Evolutionary conservation across 64 coral and sea anemone species (phyloP).

Genomic region (Dendronephthya gigantea): DNA sequence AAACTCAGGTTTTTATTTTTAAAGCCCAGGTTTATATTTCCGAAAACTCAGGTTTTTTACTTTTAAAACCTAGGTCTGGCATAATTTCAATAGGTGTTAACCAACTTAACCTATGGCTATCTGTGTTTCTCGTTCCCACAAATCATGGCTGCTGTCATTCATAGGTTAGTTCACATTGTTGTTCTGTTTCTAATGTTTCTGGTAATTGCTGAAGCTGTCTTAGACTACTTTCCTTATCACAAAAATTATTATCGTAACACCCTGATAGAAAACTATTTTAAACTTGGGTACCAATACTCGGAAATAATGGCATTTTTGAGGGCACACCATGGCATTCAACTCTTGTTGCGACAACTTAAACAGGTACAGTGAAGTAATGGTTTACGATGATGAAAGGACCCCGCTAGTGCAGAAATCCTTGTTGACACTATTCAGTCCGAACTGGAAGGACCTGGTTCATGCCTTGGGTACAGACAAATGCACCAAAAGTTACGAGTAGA

Average conservation of each 20-base stretch:
- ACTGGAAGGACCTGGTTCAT: neutral
- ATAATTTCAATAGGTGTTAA: neutral
- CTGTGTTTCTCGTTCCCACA: neutral
- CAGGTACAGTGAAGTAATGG: neutral
- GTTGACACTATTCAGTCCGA: neutral
- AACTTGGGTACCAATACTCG: conserved; percentile 1
- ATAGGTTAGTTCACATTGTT: neutral
- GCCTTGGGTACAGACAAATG: conserved; percentile 34
- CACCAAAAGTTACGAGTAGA: conserved; percentile 18
- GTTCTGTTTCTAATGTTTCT: neutral
- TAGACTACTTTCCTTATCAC: neutral
- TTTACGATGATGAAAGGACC: conserved; percentile 7
- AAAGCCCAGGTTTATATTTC: neutral
- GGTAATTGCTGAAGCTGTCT: neutral
- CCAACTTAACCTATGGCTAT: too few relatives aligned
- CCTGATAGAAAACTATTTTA: conserved; percentile 18
- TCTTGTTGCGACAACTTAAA: conserved; percentile 29
- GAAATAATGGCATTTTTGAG: conserved; percentile 23
- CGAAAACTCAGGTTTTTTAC: neutral
- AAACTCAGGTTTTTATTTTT: neutral
- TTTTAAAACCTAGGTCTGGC: neutral
- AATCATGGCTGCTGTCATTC: neutral
- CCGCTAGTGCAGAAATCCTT: conserved; percentile 1
- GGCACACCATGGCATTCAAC: conserved; percentile 22
- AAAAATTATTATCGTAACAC: neutral